Evolutionary conservation across 2,888 invertebrate genomes (phyloP).

Genomic region (Chrysina gloriosa): DNA sequence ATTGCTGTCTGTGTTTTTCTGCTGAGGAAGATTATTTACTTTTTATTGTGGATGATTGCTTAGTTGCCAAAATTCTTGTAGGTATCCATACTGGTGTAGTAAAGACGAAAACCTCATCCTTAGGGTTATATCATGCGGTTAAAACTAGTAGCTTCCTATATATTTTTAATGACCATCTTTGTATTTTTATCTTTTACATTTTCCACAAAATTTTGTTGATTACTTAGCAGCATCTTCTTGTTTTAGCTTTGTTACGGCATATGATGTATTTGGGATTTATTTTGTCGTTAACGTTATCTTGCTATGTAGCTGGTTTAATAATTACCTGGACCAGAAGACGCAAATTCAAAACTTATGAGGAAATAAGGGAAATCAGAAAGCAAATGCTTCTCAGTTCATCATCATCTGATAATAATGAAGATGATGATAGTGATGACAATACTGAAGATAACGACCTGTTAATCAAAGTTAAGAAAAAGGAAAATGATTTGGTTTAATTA

Average conservation of each 20-base stretch:
- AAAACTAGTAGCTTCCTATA: too few relatives aligned
- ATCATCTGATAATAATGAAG: constrained; percentile 20
- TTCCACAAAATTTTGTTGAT: neutral
- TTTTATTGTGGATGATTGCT: too few relatives aligned
- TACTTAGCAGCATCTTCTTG: neutral
- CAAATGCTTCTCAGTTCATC: constrained; percentile 19
- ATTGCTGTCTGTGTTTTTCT: too few relatives aligned
- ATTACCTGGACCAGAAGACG: constrained; percentile 67
- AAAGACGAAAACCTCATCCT: too few relatives aligned
- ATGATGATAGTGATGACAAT: constrained; percentile 11
- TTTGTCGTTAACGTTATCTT: constrained; percentile 68
- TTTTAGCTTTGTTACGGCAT: constrained; percentile 70
- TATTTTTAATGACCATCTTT: too few relatives aligned
- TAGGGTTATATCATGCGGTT: too few relatives aligned
- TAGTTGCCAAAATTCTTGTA: too few relatives aligned
- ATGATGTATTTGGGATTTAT: constrained; percentile 71
- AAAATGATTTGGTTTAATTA: constrained; percentile 5
- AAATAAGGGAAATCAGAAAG: constrained; percentile 48
- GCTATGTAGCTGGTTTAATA: constrained; percentile 70
- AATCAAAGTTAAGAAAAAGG: neutral
- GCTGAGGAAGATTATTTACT: too few relatives aligned
- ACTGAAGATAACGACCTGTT: neutral
- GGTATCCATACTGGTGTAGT: too few relatives aligned
- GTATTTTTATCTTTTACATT: too few relatives aligned
- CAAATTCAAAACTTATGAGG: constrained; percentile 62